Conservation (phyloP, 2,113 vertebrate species). For the Tachycineta bicolor region DNA sequence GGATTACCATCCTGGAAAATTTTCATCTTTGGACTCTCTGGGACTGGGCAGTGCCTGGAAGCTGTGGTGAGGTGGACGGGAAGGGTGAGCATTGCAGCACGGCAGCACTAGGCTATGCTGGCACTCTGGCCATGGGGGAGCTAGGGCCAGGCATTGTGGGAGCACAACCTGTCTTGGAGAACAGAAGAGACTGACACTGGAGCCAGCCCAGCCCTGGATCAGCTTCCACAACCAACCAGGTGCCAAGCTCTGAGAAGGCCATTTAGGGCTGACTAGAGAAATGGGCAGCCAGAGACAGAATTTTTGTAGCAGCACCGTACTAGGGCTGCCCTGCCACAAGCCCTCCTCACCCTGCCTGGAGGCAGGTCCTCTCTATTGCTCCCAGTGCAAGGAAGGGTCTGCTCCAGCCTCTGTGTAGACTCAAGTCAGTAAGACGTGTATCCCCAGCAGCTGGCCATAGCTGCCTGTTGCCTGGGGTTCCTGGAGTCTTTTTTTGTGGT, state of each 20-base stretch:
- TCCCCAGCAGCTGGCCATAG: not conserved
- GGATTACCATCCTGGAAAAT: not conserved
- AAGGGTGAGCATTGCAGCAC: not conserved
- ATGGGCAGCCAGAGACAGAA: not conserved
- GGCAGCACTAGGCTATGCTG: not conserved
- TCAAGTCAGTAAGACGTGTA: fast-evolving
- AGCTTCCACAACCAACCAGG: not conserved
- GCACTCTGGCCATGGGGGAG: fast-evolving
- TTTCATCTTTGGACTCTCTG: not conserved
- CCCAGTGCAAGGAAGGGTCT: fast-evolving
- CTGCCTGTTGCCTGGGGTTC: not conserved
- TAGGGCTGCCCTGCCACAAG: not conserved
- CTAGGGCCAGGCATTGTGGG: not conserved
- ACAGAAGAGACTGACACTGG: not conserved
- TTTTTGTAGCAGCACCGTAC: not conserved
- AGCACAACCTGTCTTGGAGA: not conserved
- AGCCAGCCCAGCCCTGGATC: not conserved
- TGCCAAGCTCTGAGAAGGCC: not conserved
- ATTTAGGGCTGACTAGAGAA: not conserved
- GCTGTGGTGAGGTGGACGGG: not conserved
- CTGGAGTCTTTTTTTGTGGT: not conserved
- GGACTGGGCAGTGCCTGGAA: not conserved
- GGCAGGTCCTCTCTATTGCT: not conserved
- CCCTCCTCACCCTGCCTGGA: not conserved
- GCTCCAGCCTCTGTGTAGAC: not conserved